Percentiles rank a stretch among this genome's conserved stretches.
Evolutionary conservation across 2,888 invertebrate genomes (phyloP).

Genomic region (Chouioia cunea): DNA sequence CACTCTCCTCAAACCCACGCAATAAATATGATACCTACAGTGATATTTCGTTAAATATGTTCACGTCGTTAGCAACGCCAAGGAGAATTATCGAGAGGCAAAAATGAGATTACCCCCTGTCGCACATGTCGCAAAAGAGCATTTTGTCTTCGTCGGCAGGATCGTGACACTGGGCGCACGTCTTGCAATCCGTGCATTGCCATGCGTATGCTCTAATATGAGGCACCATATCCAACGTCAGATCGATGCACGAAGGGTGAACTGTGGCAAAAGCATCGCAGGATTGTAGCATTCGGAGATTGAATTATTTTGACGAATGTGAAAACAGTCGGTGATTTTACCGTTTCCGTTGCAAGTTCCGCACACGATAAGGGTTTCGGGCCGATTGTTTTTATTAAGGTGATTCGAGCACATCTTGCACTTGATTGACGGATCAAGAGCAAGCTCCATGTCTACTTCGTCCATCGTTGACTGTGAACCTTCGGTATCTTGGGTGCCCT

Average conservation of each 20-base stretch:
- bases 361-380: constrained; percentile 74
- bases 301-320: background rate
- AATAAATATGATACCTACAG: constrained; percentile 85
- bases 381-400: constrained; percentile 69
- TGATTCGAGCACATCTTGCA: constrained; percentile 71
- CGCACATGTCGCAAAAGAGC: constrained; percentile 95
- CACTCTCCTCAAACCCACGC: constrained; percentile 84
- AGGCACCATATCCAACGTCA: constrained; percentile 85
- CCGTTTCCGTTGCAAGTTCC: constrained; percentile 75
- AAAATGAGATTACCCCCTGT: constrained; percentile 76
- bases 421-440: constrained; percentile 63
- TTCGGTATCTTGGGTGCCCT: constrained; percentile 68
- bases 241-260: constrained; percentile 90
- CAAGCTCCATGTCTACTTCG: constrained; percentile 65
- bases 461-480: constrained; percentile 67
- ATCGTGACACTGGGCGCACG: constrained; percentile 86
- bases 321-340: constrained; percentile 57
- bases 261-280: constrained; percentile 70
- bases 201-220: constrained; percentile 89
- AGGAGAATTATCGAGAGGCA: constrained; percentile 3
- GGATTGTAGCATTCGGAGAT: background rate
- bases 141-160: constrained; percentile 90
- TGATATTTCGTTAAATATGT: too few species aligned
- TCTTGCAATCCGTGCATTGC: constrained; percentile 95
- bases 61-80: too few species aligned